Percentiles rank a stretch among this genome's conserved stretches.
These are phyloP conservation scores for Propithecus coquereli DNA, from an alignment of 2,113 vertebrate species.

Conservation along the genomic window DNA sequence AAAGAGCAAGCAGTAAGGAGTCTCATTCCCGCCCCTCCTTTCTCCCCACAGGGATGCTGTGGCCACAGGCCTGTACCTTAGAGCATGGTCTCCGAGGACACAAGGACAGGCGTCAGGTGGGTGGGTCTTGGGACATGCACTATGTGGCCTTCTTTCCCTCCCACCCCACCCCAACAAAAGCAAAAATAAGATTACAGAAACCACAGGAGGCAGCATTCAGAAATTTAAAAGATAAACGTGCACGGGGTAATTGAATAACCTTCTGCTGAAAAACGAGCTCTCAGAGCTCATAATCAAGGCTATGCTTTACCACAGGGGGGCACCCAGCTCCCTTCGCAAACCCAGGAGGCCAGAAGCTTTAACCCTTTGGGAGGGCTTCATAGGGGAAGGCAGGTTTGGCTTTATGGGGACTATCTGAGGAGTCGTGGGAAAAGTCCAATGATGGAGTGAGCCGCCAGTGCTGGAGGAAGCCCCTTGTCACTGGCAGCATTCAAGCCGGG, in stretches of 20 bases:
- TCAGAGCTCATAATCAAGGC: not conserved
- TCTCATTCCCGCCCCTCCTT: not conserved
- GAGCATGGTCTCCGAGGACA: not conserved
- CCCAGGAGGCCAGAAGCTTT: not conserved
- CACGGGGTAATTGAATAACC: not conserved
- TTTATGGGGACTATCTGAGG: not conserved
- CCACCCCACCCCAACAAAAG: not conserved
- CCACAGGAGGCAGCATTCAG: not conserved
- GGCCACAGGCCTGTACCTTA: not conserved
- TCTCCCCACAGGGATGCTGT: not conserved
- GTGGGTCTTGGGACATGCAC: not conserved
- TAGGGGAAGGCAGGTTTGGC: not conserved
- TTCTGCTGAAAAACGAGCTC: constrained; percentile 18
- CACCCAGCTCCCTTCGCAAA: not conserved
- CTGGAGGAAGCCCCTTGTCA: not conserved
- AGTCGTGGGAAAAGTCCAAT: accelerated
- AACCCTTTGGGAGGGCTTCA: not conserved
- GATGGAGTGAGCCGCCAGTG: accelerated
- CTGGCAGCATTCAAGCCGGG: not conserved
- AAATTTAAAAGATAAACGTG: constrained; percentile 19
- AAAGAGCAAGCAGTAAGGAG: not conserved
- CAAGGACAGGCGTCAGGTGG: not conserved
- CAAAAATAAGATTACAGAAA: not conserved
- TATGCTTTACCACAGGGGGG: not conserved
- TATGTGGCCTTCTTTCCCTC: not conserved